Conservation (phyloP, 2,888 invertebrate species). For the Atherix ibis region DNA sequence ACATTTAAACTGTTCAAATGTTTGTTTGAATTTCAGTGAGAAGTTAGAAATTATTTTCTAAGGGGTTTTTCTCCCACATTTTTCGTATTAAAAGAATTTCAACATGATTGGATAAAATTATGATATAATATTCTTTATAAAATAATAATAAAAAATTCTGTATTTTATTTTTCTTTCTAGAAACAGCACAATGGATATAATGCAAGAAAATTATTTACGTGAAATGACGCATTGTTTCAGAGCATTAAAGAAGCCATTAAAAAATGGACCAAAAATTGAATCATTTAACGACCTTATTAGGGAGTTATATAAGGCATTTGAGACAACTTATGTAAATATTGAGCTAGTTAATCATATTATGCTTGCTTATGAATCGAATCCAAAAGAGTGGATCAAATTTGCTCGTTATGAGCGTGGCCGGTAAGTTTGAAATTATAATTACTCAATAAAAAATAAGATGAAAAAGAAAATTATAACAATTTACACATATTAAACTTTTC, state of each 20-base stretch:
- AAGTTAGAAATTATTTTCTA: too few species aligned
- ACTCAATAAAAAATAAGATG: not conserved
- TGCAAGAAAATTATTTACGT: conserved; percentile 26
- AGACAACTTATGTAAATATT: conserved; percentile 67
- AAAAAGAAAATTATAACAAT: too few species aligned
- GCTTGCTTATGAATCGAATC: conserved; percentile 68
- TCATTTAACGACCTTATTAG: conserved; percentile 45
- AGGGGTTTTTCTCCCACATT: too few species aligned
- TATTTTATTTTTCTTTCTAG: too few species aligned
- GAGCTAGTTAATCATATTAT: conserved; percentile 74
- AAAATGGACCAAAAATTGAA: conserved; percentile 28
- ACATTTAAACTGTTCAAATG: too few species aligned
- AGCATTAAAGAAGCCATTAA: conserved; percentile 29
- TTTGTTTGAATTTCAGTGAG: too few species aligned
- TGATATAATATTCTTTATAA: too few species aligned
- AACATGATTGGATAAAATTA: too few species aligned
- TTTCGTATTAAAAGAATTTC: too few species aligned
- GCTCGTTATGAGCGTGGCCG: conserved; percentile 87
- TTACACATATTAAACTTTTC: too few species aligned
- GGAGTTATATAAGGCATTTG: conserved; percentile 62
- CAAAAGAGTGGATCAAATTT: conserved; percentile 82
- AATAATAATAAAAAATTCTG: too few species aligned
- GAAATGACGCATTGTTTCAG: conserved; percentile 27
- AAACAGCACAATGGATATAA: too few species aligned
- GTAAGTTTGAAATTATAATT: conserved; percentile 33